Percentiles rank a stretch among this genome's conserved stretches.
Evolutionary conservation across 2,888 invertebrate species (phyloP).

Genomic region (Tachystola acroxantha): DNA sequence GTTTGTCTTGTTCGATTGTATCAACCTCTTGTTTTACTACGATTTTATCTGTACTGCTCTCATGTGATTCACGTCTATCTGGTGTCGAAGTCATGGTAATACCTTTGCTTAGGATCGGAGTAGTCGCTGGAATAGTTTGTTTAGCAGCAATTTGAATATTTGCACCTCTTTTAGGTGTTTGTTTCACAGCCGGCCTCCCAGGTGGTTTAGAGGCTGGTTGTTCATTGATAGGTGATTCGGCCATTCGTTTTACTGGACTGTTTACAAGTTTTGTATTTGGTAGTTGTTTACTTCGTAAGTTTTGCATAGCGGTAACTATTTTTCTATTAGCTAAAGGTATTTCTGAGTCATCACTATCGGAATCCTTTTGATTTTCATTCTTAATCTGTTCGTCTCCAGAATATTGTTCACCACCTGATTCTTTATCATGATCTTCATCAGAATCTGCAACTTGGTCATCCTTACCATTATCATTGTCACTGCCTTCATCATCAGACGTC

Average conservation of each 20-base stretch:
- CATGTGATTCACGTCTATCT: slow-evolving; percentile 38
- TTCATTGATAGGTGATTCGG: slow-evolving; percentile 30
- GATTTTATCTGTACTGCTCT: slow-evolving; percentile 37
- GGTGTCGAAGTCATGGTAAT: slow-evolving; percentile 14
- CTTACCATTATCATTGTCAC: slow-evolving; percentile 44
- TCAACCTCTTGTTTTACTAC: slow-evolving; percentile 58
- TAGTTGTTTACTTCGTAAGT: slow-evolving; percentile 28
- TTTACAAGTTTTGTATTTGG: slow-evolving; percentile 18
- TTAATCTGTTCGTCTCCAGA: slow-evolving; percentile 19
- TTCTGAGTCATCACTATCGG: slow-evolving; percentile 25
- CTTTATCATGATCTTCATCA: slow-evolving; percentile 35
- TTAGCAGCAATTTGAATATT: slow-evolving; percentile 34
- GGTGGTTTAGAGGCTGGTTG: slow-evolving; percentile 25
- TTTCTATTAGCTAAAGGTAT: slow-evolving; percentile 18
- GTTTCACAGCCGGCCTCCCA: slow-evolving; percentile 55
- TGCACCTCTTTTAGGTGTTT: slow-evolving; percentile 59
- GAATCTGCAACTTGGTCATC: slow-evolving; percentile 39
- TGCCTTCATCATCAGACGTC: slow-evolving; percentile 57
- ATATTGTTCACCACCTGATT: slow-evolving; percentile 38
- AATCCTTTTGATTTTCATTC: slow-evolving; percentile 11
- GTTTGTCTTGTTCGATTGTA: slow-evolving; percentile 24
- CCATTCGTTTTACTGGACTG: slow-evolving; percentile 23
- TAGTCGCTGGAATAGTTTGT: slow-evolving; percentile 19
- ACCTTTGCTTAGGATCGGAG: slow-evolving; percentile 16
- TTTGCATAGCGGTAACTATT: slow-evolving; percentile 28